phyloP scores from a whole-genome alignment of 2,888 invertebrate genomes.

The Augochlorella aurata region DNA sequence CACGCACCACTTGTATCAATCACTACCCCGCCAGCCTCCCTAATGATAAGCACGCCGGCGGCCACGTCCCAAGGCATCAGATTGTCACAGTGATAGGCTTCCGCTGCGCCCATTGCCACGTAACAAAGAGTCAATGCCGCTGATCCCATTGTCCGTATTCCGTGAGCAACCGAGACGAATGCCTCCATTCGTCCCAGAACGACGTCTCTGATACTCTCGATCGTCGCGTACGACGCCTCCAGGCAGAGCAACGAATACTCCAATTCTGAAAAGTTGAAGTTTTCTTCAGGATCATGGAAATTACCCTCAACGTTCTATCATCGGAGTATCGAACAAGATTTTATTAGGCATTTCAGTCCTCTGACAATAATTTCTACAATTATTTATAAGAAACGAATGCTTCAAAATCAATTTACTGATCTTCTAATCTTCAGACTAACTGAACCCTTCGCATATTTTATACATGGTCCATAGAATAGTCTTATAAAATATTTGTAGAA shows the following conservation, averaged over 20 bases:
- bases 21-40: slow-evolving; percentile 90
- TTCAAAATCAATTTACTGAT: too few species aligned
- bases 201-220: slow-evolving; percentile 71
- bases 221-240: slow-evolving; percentile 76
- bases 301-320: neutral
- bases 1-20: slow-evolving; percentile 85
- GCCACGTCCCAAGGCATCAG: slow-evolving; percentile 92
- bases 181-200: slow-evolving; percentile 75
- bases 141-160: slow-evolving; percentile 88
- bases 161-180: slow-evolving; percentile 80
- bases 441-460: too few species aligned
- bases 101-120: slow-evolving; percentile 88
- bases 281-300: neutral
- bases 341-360: too few species aligned
- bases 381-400: too few species aligned
- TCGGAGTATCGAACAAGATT: too few species aligned
- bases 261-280: slow-evolving; percentile 64
- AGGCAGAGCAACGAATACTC: slow-evolving; percentile 74
- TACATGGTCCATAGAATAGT: too few species aligned
- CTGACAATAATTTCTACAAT: too few species aligned
- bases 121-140: slow-evolving; percentile 89
- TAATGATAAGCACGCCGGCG: slow-evolving; percentile 88
- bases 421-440: too few species aligned
- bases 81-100: slow-evolving; percentile 89
- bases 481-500: too few species aligned